Percentiles rank a stretch among this genome's conserved stretches.
Evolutionary conservation across 2,113 vertebrate genomes (phyloP).

Genomic region (Archocentrus centrarchus): DNA sequence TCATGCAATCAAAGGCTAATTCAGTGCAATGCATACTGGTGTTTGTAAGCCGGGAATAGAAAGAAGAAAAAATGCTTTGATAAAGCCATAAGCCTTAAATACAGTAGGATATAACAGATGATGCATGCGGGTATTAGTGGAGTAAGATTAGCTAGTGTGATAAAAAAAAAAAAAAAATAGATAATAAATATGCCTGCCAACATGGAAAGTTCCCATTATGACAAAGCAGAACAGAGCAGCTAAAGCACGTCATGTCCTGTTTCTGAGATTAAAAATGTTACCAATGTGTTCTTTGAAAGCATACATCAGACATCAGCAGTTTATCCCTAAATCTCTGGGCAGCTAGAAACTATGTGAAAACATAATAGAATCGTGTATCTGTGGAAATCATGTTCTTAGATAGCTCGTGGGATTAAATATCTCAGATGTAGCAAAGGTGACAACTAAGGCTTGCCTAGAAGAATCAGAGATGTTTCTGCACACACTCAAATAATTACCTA

Average conservation of each 20-base stretch:
- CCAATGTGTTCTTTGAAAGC: conserved; percentile 35
- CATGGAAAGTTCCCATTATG: conserved; percentile 18
- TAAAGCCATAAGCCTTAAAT: conserved; percentile 39
- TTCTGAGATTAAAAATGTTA: conserved; percentile 8
- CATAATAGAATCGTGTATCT: neutral
- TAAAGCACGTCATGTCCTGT: conserved; percentile 32
- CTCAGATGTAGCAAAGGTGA: conserved; percentile 42
- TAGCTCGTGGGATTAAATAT: conserved; percentile 16
- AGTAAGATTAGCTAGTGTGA: conserved; percentile 60
- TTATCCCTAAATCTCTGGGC: neutral
- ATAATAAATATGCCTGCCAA: conserved; percentile 57
- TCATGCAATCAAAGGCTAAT: neutral
- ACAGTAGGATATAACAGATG: conserved; percentile 34
- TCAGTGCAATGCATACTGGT: neutral
- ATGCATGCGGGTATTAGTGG: conserved; percentile 49
- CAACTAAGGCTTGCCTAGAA: conserved; percentile 33
- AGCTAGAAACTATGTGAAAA: neutral
- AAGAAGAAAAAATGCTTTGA: neutral
- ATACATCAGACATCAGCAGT: neutral
- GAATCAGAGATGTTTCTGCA: conserved; percentile 47
- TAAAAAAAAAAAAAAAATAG: conserved; percentile 62
- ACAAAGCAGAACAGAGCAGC: conserved; percentile 8
- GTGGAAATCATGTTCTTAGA: neutral
- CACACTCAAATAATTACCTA: conserved; percentile 46
- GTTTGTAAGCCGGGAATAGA: neutral